These are phyloP conservation scores for Glandiceps talaboti DNA, from an alignment of 53 echinoderm and acorn worm species.

Conservation along the genomic window DNA sequence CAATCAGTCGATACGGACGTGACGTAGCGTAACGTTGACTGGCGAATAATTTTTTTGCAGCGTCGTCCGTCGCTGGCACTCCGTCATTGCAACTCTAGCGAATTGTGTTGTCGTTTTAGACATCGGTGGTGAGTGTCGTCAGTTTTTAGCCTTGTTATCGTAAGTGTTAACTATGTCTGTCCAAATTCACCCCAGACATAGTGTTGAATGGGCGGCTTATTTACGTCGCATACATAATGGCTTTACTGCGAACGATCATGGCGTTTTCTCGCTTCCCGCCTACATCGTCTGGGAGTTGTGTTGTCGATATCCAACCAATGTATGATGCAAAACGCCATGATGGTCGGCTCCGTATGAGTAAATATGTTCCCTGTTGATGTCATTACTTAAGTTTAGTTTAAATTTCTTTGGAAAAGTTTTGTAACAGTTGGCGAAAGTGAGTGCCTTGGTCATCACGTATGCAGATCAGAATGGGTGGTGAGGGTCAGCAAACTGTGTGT, in stretches of 20 bases:
- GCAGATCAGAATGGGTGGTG: background rate
- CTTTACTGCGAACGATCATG: background rate
- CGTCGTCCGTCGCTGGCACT: background rate
- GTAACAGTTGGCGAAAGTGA: background rate
- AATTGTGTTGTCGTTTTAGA: background rate
- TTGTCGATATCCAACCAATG: too few relatives aligned
- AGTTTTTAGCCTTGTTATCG: background rate
- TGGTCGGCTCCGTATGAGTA: too few relatives aligned
- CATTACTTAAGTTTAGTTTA: too few relatives aligned
- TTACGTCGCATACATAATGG: background rate
- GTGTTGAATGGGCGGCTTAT: background rate
- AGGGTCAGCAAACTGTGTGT: background rate
- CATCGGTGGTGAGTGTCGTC: background rate
- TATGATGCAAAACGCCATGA: too few relatives aligned
- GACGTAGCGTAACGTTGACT: conserved; percentile 1
- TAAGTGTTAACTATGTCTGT: background rate
- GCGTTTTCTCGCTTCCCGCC: conserved; percentile 1
- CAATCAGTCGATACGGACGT: background rate
- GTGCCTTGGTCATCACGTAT: background rate
- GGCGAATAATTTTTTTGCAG: background rate
- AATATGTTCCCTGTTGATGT: too few relatives aligned
- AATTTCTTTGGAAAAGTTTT: background rate
- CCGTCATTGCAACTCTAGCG: background rate
- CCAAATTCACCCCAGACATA: background rate
- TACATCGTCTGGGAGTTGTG: background rate